These are phyloP conservation scores for Eueides isabella DNA, from an alignment of 1,140 invertebrate genomes.

Conservation along the genomic window DNA sequence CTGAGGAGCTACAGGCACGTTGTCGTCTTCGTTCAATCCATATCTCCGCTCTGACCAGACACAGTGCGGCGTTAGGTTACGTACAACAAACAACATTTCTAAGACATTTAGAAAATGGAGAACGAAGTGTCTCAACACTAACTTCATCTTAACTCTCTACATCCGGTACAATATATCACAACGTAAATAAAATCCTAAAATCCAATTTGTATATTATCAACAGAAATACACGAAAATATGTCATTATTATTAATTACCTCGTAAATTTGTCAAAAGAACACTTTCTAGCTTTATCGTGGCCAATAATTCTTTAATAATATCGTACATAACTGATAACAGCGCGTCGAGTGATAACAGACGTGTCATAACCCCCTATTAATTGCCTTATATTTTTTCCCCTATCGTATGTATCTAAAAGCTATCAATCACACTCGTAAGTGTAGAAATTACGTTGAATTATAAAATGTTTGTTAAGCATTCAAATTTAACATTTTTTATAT, in stretches of 20 bases:
- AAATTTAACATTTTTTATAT: constrained; percentile 6
- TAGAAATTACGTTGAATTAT: background rate
- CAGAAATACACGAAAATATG: constrained; percentile 11
- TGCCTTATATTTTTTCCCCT: background rate
- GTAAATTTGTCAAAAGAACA: constrained; percentile 35
- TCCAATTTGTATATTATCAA: background rate
- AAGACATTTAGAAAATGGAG: too few relatives aligned
- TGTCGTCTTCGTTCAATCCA: too few relatives aligned
- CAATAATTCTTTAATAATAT: constrained; percentile 37
- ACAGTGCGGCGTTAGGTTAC: too few relatives aligned
- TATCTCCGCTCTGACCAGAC: too few relatives aligned
- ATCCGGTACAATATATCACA: too few relatives aligned
- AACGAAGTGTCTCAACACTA: too few relatives aligned
- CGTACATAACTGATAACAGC: constrained; percentile 23
- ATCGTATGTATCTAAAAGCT: background rate
- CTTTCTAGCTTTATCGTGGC: constrained; percentile 29
- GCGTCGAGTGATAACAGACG: constrained; percentile 22
- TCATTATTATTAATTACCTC: constrained; percentile 26
- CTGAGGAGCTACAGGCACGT: too few relatives aligned
- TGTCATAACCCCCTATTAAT: constrained; percentile 39
- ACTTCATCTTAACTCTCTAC: too few relatives aligned
- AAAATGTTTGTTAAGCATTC: background rate
- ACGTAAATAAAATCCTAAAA: background rate
- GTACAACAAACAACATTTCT: too few relatives aligned
- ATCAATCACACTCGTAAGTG: background rate